Base-by-base conservation (phyloP, 2,888 invertebrate genomes). In the Drosophila histrio region DNA sequence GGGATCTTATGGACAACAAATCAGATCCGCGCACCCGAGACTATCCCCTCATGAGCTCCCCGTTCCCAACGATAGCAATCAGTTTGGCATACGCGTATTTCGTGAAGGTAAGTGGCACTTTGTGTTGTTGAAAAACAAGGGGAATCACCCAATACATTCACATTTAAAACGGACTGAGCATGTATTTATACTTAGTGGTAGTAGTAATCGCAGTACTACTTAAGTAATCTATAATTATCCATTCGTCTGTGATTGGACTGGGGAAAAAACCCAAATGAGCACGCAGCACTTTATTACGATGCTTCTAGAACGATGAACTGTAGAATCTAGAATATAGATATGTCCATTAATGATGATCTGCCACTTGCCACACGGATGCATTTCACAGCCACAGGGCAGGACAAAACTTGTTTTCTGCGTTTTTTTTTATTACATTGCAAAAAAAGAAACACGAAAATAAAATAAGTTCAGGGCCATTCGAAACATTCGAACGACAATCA, bases 31-130 rank as follows among this genome's bases (percentile, higher is more conserved):
- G 97, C 79, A 96, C 96, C 61, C 95, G 94, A 83, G 94, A 94
- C 87, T 97, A 96, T 95, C 93, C 94, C 60, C 92, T 97, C 92
- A 96, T 97, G 96, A 95, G 95, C 81, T 94, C 96, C 17, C 97
- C 97, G 6, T 93, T 96, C 69, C 96, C 96, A 43, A 96, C 97
- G 50, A 89, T 96, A 64, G 91, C 93, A 66, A 95, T 97, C 84
- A 96, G 96, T 88, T 92, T 96, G 66, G 92, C 93, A 85, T 97
- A 97, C 90, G 95, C 95, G 26, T 95, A 95, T 88, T 93, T 94
- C 88, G 95, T 96, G 53, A 95, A 95, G 93, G 94, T 94, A 91
- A 84, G 80, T 65, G 53, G 47, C 22, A 24, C 19, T 41, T n/a
- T 11, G 24, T 49, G 0, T n/a, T n/a, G n/a, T n/a, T n/a, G n/a